Evolutionary conservation across 2,113 vertebrate species (phyloP), one percentile per base, ranked within the genome.

Genomic region (Pterocles burchelli): DNA sequence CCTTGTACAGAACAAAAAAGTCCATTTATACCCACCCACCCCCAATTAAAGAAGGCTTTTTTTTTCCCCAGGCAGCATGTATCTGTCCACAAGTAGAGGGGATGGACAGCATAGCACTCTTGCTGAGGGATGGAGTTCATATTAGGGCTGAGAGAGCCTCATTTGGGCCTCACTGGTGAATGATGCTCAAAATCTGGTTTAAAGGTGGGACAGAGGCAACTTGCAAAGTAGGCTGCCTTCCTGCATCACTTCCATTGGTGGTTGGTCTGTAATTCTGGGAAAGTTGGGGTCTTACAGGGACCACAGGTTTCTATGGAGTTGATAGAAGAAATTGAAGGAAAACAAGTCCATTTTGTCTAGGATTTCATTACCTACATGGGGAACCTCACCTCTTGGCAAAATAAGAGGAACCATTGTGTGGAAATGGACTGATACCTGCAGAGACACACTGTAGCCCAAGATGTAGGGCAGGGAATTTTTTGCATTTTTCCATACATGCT

Each of bases 121-220:
- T 0, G 0, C 13, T 67, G 43, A 77, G 29, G 0, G 2, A 34
- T 17, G 11, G 63, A 61, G 17, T 29, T 85, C 15, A 1, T 65
- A 28, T 38, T 33, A 83, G 62, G 33, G 36, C 36, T 85, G 38
- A 80, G 21, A 83, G 29, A 21, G 2, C 10, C 28, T 59, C 31
- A 14, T 71, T 57, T 43, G 67, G 46, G 38, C 24, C 43, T 67
- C 1, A 1, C 5, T 58, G 28, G n/a, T 38, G 65, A 74, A 24
- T 52, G 61, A 61, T 58, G 45, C 29, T 71, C 41, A 68, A 61
- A 85, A 28, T n/a, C n/a, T 61, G 19, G 3, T 73, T 51, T 33
- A 49, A 17, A 33, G 33, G 29, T 80, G 21, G 14, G 14, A 58
- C 16, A 61, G 45, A 1, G 1, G 25, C 36, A 58, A 7, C 16